Evolutionary conservation across 2,888 invertebrate species (phyloP), one percentile per base, ranked within the genome.

Genomic region (Drosophila prolongata): DNA sequence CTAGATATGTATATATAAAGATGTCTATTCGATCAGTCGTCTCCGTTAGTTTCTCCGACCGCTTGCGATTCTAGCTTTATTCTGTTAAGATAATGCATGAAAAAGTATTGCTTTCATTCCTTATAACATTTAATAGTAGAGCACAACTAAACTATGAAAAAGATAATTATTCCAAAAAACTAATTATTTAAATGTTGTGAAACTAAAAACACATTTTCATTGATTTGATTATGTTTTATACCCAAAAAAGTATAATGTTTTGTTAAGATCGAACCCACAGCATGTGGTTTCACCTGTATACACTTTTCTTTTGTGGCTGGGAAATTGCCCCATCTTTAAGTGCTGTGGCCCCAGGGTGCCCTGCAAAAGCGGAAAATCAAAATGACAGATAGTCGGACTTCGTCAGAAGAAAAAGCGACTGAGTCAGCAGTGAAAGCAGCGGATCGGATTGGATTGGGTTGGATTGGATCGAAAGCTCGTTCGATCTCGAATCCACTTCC

Each of bases 341-440:
- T 49, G 55, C 8, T 9, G 11, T 42, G 40, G 30, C 64, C 64
- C 64, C 83, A 80, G 62, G 65, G 80, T 80, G 73, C 5, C 70
- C 40, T 24, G 59, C 69, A 69, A 75, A 69, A 64, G 72, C 64
- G 64, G 79, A 77, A 79, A 80, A 84, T 80, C 84, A 80, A 84
- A 84, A 80, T 84, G 80, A 81, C 84, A 81, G 80, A 80, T 75
- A 66, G 64, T 66, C 38, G 46, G 38, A 37, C 43, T 65, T 49
- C n/a, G 46, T 56, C 56, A 57, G 62, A 57, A 57, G 47, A 59
- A 64, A 64, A 64, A 65, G 65, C 65, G 19, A 19, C 46, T 57
- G 67, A 44, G 57, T 65, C 67, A 67, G 68, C 74, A 81, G 81
- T 84, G 80, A 83, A 83, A 80, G 80, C 80, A 83, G 53, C 34